phyloP scores from a whole-genome alignment of 2,113 vertebrate species.

The Spheniscus mendiculus region DNA sequence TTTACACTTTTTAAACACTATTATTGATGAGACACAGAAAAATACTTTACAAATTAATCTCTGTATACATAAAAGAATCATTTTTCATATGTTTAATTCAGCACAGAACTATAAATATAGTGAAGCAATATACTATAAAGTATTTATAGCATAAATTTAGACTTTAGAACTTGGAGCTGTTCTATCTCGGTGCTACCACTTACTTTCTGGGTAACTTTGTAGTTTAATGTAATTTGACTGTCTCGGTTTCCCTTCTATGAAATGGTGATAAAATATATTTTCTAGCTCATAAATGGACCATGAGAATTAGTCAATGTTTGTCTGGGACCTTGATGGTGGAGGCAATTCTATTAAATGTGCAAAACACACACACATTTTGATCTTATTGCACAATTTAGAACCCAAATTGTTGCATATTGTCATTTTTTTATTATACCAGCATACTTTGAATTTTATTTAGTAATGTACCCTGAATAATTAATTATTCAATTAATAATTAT shows the following conservation, averaged over 20 bases:
- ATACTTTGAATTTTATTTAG: not conserved
- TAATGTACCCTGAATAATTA: conserved; percentile 36
- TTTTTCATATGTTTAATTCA: not conserved
- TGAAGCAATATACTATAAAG: not conserved
- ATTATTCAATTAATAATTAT: conserved; percentile 40
- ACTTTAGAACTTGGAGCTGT: not conserved
- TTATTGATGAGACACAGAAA: not conserved
- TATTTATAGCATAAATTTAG: not conserved
- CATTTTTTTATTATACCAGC: not conserved
- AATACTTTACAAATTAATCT: not conserved
- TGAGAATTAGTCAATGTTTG: not conserved
- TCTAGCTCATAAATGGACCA: not conserved
- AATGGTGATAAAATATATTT: not conserved
- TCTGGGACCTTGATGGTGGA: not conserved
- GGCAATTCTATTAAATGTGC: not conserved
- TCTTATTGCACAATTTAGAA: not conserved
- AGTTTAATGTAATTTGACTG: not conserved
- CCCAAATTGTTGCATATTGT: not conserved
- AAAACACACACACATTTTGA: not conserved
- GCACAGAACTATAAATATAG: not conserved
- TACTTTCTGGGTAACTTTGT: not conserved
- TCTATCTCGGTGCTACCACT: not conserved
- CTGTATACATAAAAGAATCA: not conserved
- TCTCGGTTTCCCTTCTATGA: not conserved
- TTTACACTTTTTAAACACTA: not conserved